phyloP scores from a whole-genome alignment of 2,797 vertebrate species.

The Lophotriccus pileatus region DNA sequence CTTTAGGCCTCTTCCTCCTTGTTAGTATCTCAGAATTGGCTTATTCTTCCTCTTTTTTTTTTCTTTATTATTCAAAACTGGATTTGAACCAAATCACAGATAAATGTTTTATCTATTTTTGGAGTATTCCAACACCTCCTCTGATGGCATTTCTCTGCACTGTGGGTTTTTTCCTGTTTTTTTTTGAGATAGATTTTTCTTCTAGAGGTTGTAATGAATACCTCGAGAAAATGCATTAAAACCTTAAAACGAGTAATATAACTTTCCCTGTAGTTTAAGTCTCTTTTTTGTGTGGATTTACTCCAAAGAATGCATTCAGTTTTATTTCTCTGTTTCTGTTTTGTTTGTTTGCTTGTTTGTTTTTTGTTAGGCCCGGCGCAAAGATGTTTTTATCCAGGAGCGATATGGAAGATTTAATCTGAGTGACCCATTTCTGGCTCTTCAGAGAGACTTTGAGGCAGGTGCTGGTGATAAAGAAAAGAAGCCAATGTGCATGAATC shows the following conservation, averaged over 20 bases:
- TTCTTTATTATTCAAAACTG: neutral
- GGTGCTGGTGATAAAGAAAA: conserved; percentile 81
- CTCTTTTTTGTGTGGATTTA: neutral
- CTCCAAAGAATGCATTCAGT: neutral
- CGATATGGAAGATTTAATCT: conserved; percentile 93
- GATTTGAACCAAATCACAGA: neutral
- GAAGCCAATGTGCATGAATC: conserved; percentile 87
- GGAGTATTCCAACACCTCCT: neutral
- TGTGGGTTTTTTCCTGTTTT: neutral
- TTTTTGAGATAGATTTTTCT: neutral
- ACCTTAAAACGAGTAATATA: neutral
- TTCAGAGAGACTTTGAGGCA: conserved; percentile 93
- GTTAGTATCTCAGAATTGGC: neutral
- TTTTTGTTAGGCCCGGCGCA: conserved; percentile 85
- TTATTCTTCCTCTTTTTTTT: neutral
- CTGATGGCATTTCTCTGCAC: neutral
- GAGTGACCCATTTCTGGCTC: conserved; percentile 95
- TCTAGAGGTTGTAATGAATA: neutral
- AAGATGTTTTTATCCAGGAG: conserved; percentile 96
- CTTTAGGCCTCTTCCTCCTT: neutral
- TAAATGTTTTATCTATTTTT: neutral
- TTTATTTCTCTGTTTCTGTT: neutral
- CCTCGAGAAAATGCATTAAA: neutral
- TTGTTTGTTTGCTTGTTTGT: neutral
- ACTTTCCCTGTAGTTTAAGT: neutral